A percentile compares a stretch with the other conserved stretches of the same genome.
phyloP scores from a whole-genome alignment of 2,888 invertebrate genomes.

The Heterodera filipjevi region DNA sequence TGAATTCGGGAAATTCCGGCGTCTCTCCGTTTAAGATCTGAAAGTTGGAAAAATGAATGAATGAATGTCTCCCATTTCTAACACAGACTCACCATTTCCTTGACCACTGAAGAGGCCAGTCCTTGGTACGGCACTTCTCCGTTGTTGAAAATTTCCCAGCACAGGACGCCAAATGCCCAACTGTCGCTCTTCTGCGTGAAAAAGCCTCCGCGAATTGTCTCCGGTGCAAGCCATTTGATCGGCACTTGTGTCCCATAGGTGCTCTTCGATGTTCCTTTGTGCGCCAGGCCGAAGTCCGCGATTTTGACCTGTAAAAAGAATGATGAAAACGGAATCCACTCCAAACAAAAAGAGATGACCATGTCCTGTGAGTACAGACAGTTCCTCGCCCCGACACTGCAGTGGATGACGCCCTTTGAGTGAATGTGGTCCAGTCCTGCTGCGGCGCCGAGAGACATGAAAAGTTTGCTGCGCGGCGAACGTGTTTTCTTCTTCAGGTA shows the following conservation, averaged over 20 bases:
- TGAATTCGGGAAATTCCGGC: neutral
- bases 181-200: conserved; percentile 47
- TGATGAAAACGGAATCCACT: too few species aligned
- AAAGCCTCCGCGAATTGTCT: conserved; percentile 39
- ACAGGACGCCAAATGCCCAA: conserved; percentile 32
- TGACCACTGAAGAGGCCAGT: too few species aligned
- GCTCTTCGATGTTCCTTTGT: conserved; percentile 27
- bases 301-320: conserved; percentile 36
- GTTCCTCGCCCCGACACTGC: conserved; percentile 44
- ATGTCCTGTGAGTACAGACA: conserved; percentile 27
- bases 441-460: conserved; percentile 51
- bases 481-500: conserved; percentile 28
- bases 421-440: conserved; percentile 45
- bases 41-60: neutral
- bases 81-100: neutral
- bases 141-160: conserved; percentile 28
- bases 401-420: conserved; percentile 40
- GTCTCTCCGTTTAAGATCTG: neutral
- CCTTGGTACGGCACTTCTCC: neutral
- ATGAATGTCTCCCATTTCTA: neutral
- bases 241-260: conserved; percentile 40
- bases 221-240: conserved; percentile 52
- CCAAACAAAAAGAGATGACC: too few species aligned
- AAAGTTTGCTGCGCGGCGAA: conserved; percentile 7
- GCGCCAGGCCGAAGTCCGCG: conserved; percentile 40